phyloP scores from a whole-genome alignment of 2,888 invertebrate genomes.

The Argyresthia albistria region DNA sequence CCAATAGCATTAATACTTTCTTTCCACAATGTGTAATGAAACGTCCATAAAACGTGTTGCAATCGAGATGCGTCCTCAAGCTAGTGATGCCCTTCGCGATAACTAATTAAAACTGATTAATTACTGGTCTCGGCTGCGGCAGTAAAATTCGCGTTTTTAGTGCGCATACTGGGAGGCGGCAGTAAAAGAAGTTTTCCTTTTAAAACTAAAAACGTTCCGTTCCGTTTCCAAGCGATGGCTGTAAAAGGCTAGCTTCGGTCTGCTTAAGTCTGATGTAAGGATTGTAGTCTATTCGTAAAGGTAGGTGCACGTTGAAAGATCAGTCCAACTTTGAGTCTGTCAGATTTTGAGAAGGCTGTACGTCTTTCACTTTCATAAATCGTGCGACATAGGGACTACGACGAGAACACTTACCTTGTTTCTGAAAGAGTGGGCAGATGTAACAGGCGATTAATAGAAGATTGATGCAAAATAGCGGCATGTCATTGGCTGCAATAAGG shows the following conservation, averaged over 20 bases:
- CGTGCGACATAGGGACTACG: too few species aligned
- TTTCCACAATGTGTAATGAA: background rate
- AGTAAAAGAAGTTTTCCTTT: slow-evolving; percentile 53
- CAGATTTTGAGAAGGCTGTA: too few species aligned
- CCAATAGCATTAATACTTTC: background rate
- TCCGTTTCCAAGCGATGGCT: slow-evolving; percentile 23
- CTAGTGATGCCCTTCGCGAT: slow-evolving; percentile 7
- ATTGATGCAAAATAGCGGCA: too few species aligned
- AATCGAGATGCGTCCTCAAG: slow-evolving; percentile 8
- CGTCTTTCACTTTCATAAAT: too few species aligned
- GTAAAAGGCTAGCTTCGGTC: slow-evolving; percentile 17
- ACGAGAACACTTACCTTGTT: too few species aligned
- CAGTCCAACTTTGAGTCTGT: too few species aligned
- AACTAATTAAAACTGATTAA: slow-evolving; percentile 62
- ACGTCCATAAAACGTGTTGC: background rate
- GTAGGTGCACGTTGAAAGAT: too few species aligned
- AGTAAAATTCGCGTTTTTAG: slow-evolving; percentile 44
- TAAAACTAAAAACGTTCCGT: slow-evolving; percentile 23
- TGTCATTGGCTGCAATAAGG: too few species aligned
- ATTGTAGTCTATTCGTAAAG: too few species aligned
- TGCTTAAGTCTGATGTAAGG: background rate
- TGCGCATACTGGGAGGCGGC: slow-evolving; percentile 19
- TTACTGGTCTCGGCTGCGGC: slow-evolving; percentile 33
- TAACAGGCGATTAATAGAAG: too few species aligned
- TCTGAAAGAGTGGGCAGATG: too few species aligned